Evolutionary conservation across 2,797 vertebrate species (phyloP), one percentile per base, ranked within the genome.

Genomic region (Brachyrhaphis roseni): DNA sequence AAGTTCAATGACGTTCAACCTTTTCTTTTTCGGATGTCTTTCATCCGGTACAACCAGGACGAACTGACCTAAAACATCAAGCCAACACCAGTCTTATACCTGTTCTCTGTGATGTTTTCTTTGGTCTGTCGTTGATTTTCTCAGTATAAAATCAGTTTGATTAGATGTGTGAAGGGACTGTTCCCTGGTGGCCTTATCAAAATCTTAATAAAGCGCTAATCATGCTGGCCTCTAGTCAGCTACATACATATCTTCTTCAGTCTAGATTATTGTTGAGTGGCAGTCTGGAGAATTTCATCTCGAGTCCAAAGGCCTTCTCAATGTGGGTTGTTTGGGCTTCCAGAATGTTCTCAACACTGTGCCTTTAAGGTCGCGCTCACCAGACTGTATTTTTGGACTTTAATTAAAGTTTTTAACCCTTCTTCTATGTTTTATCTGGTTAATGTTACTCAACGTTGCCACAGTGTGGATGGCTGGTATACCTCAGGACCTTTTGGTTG

Each of bases 401-500:
- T 34, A 62, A 59, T 62, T 62, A 28, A 28, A 20, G 15, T 39
- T 66, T 34, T 45, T 51, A 16, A 57, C 53, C 16, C 12, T 74
- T 26, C 7, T 59, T 18, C 2, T 15, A 13, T 20, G 8, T 20
- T 28, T 26, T 57, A 34, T 74, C 86, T 46, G 53, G 72, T 77
- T 78, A 0, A 78, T 74, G 66, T 82, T 84, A 74, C 26, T 83
- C 26, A 26, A 84, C 83, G 78, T 91, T 90, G 79, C 87, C 88
- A 90, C 87, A n/a, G 85, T 92, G 90, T 88, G 83, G 71, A 84
- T 31, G 45, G 88, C 86, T 86, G 88, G 87, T 90, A 79, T 83
- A 93, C 90, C 95, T 95, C 95, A 94, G 94, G 93, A 93, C 88
- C 82, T 82, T 90, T 88, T 89, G 28, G 79, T 90, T 92, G 94